Evolutionary conservation across 2,797 vertebrate species (phyloP).

Genomic region (Anguilla anguilla): DNA sequence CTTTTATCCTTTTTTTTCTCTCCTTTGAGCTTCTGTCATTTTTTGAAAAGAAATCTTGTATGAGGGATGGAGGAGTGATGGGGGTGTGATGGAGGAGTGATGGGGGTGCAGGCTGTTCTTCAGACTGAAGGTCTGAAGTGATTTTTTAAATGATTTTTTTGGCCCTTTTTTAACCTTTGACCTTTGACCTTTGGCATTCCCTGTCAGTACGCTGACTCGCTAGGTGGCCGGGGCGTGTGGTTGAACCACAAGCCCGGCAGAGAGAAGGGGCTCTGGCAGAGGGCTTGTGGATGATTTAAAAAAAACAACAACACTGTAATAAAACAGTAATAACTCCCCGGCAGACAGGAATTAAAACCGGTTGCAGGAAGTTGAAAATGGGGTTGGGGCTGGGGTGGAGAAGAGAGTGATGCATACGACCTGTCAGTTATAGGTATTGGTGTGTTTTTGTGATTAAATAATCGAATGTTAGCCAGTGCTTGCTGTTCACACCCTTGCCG

Average conservation of each 20-base stretch:
- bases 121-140: background rate
- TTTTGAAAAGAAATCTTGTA: background rate
- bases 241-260: background rate
- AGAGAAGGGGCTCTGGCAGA: conserved; percentile 27
- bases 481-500: background rate
- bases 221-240: background rate
- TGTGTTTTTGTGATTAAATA: too few species aligned
- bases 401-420: background rate
- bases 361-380: background rate
- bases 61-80: background rate
- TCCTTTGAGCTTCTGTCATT: background rate
- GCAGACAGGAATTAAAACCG: conserved; percentile 36
- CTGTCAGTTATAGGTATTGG: background rate
- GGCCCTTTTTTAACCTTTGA: background rate
- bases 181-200: background rate
- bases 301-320: background rate
- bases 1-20: too few species aligned
- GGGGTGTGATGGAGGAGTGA: too few species aligned
- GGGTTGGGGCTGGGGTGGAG: background rate
- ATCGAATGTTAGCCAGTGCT: too few species aligned
- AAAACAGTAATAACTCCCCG: conserved; percentile 35
- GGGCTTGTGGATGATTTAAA: conserved; percentile 39
- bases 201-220: background rate
- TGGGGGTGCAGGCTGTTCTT: background rate
- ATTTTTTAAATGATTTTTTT: background rate